Base-by-base conservation (phyloP, 2,797 vertebrate species). In the Apogon talboti region DNA sequence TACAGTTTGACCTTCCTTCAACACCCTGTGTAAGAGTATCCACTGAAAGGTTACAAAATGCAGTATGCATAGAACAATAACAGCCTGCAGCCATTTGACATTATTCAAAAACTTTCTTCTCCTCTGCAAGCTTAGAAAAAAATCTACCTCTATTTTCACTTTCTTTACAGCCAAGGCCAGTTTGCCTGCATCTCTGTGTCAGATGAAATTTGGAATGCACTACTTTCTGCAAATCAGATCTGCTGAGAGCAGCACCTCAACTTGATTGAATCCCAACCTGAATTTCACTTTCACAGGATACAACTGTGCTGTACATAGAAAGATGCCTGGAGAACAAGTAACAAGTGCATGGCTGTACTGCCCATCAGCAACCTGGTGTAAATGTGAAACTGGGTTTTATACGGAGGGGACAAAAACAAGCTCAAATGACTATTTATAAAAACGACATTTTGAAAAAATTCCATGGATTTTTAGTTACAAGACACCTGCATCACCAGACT, bases 231-330 rank as follows among this genome's bases (percentile, higher is more conserved):
- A 71, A 81, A 88, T 83, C 70, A 57, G 75, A 84, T 87, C 74
- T 78, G 82, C 85, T 81, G 85, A 79, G 75, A 78, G 2, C 81
- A 78, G 83, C 71, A 72, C 15, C 75, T 77, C 30, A 0, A 55
- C 71, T 62, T 72, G 80, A 87, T 77, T 72, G 66, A 73, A 81
- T 81, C 61, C 58, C 33, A 46, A 73, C 71, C 61, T 40, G 19
- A 55, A 79, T 71, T 79, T 76, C 11, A 30, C 55, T 48, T 67
- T 43, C 63, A 66, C 44, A 67, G 55, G 65, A 78, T 61, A 59
- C 35, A 59, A 73, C 52, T 43, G 56, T 28, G 66, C 13, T 51
- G 61, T 49, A 28, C 56, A 82, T 48, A 42, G 38, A 82, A 30
- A 42, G 41, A 46, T 50, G 69, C 47, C 30, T 33, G 45, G 10